Conservation (phyloP, 2,888 invertebrate species). For the Sarcophaga carnaria region DNA sequence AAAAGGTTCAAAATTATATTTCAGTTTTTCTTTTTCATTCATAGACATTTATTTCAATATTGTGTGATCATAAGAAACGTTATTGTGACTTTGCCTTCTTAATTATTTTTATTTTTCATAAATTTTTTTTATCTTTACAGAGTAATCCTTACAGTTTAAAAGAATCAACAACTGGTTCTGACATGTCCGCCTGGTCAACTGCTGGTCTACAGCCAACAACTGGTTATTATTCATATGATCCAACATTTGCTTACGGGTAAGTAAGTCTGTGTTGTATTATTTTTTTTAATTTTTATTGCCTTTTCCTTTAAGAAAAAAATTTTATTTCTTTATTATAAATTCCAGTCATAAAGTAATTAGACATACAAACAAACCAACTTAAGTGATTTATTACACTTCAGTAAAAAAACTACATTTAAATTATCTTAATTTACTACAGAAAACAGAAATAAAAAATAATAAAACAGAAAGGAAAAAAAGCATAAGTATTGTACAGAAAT, state of each 20-base stretch:
- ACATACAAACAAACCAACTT: conserved; percentile 38
- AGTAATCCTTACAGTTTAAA: conserved; percentile 95
- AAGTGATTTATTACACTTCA: conserved; percentile 54
- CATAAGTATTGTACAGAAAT: background rate
- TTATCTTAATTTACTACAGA: conserved; percentile 36
- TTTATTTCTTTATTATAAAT: conserved; percentile 33
- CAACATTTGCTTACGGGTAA: conserved; percentile 94
- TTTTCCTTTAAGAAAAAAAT: background rate
- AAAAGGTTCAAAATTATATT: too few relatives aligned
- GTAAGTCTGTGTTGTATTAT: conserved; percentile 79
- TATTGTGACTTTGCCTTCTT: background rate
- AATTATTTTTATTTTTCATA: background rate
- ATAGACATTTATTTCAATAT: too few relatives aligned
- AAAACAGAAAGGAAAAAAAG: too few relatives aligned
- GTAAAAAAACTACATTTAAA: conserved; percentile 35
- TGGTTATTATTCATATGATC: conserved; percentile 96
- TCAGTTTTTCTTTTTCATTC: too few relatives aligned
- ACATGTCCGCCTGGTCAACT: conserved; percentile 92
- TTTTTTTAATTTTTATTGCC: background rate
- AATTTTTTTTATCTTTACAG: conserved; percentile 83
- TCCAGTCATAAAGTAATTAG: conserved; percentile 57
- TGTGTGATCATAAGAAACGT: too few relatives aligned
- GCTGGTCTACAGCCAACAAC: conserved; percentile 95
- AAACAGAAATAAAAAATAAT: background rate
- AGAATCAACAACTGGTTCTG: conserved; percentile 90